Conservation (phyloP, 23 tunicate genomes). For the Diplosoma virens region DNA sequence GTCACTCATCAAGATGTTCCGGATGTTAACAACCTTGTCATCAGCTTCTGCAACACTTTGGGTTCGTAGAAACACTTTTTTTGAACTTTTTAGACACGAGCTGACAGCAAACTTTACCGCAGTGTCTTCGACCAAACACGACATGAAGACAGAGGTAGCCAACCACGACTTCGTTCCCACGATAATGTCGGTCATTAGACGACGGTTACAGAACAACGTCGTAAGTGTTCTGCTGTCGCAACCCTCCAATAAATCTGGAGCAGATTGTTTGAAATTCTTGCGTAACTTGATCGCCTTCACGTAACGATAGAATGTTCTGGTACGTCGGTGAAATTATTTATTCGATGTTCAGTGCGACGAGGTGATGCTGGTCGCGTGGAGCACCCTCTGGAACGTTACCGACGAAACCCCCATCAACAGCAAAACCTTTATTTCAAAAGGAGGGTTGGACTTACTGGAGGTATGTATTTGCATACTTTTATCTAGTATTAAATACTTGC, state of each 20-base stretch:
- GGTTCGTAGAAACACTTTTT: conserved; percentile 19
- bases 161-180: conserved; percentile 30
- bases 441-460: conserved; percentile 50
- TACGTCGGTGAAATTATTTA: too few relatives aligned
- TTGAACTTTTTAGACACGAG: background rate
- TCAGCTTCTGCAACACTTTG: conserved; percentile 43
- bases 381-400: conserved; percentile 84
- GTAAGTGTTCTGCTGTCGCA: too few relatives aligned
- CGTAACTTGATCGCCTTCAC: too few relatives aligned
- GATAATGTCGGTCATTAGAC: conserved; percentile 33
- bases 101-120: background rate
- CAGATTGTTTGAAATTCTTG: too few relatives aligned
- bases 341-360: conserved; percentile 87
- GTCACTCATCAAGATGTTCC: background rate
- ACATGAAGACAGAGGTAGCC: conserved; percentile 42
- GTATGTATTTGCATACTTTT: background rate
- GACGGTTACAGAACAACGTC: conserved; percentile 4
- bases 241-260: too few relatives aligned
- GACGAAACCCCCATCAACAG: conserved; percentile 87
- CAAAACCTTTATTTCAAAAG: conserved; percentile 28
- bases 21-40: conserved; percentile 23
- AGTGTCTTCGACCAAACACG: conserved; percentile 38
- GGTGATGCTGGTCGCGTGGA: conserved; percentile 60
- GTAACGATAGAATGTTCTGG: too few relatives aligned
- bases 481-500: too few relatives aligned